Evolutionary conservation across 2,888 invertebrate species (phyloP).

Genomic region (Danaus chrysippus): DNA sequence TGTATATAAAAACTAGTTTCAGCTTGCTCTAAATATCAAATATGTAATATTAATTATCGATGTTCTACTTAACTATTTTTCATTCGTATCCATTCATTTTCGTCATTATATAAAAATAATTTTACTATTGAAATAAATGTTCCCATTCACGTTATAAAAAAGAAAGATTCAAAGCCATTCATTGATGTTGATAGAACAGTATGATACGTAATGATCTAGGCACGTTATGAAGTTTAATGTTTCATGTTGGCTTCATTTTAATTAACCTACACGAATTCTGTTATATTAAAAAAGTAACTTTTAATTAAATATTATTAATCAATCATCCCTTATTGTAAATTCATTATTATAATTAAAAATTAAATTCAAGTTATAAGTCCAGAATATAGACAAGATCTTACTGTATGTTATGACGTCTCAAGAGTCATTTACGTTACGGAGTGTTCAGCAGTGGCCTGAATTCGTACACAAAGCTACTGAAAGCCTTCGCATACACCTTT

Average conservation of each 20-base stretch:
- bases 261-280: background rate
- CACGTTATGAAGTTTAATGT: background rate
- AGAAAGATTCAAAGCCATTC: background rate
- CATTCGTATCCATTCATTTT: no score
- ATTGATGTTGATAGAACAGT: background rate
- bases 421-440: slow-evolving; percentile 23
- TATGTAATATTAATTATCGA: no score
- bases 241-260: background rate
- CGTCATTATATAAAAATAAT: background rate
- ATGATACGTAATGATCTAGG: background rate
- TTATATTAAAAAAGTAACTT: no score
- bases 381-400: slow-evolving; percentile 14
- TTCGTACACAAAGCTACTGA: slow-evolving; percentile 6
- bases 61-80: no score
- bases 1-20: no score
- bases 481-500: background rate
- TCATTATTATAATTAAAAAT: no score
- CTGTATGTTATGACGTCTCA: slow-evolving; percentile 21
- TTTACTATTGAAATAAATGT: slow-evolving; percentile 4
- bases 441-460: slow-evolving; percentile 24
- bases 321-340: no score
- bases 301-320: no score
- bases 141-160: background rate
- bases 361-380: slow-evolving; percentile 10
- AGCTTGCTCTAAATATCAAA: no score